A percentile compares a stretch with the other conserved stretches of the same genome.
These are phyloP conservation scores for Julus scanicus DNA, from an alignment of 2,888 invertebrate species.

Conservation along the genomic window DNA sequence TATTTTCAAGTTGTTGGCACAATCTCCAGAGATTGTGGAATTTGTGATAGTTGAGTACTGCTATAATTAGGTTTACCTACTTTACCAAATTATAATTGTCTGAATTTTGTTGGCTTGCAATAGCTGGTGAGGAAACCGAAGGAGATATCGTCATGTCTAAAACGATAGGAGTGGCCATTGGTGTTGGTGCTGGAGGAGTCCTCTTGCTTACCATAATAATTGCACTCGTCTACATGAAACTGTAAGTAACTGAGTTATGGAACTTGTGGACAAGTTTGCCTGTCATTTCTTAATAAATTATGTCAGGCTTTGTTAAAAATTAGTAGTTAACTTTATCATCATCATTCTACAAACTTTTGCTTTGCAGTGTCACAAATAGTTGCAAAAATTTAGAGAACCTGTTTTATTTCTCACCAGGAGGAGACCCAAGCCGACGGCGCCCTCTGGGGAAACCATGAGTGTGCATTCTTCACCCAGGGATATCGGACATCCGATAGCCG, in stretches of 20 bases:
- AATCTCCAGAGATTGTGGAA: neutral
- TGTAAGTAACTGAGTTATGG: conserved; percentile 58
- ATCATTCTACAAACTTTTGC: no score
- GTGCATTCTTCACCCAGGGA: conserved; percentile 28
- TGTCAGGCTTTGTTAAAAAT: no score
- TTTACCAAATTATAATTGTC: no score
- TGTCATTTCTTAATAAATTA: no score
- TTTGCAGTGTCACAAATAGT: no score
- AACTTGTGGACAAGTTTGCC: no score
- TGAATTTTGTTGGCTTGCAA: neutral
- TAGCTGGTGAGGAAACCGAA: conserved; percentile 55
- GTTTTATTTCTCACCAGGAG: conserved; percentile 8
- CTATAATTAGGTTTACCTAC: neutral
- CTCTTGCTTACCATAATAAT: conserved; percentile 57
- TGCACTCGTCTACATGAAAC: conserved; percentile 58
- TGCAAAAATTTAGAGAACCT: no score
- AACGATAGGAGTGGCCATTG: conserved; percentile 58
- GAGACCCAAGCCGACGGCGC: conserved; percentile 51
- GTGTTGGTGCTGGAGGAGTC: conserved; percentile 58
- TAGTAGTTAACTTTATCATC: no score
- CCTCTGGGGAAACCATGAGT: neutral
- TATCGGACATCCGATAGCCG: conserved; percentile 42
- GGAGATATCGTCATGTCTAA: conserved; percentile 55
- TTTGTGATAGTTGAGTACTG: neutral
- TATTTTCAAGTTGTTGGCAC: neutral